phyloP scores from a whole-genome alignment of 2,888 invertebrate genomes.

The Rotaria macrura region DNA sequence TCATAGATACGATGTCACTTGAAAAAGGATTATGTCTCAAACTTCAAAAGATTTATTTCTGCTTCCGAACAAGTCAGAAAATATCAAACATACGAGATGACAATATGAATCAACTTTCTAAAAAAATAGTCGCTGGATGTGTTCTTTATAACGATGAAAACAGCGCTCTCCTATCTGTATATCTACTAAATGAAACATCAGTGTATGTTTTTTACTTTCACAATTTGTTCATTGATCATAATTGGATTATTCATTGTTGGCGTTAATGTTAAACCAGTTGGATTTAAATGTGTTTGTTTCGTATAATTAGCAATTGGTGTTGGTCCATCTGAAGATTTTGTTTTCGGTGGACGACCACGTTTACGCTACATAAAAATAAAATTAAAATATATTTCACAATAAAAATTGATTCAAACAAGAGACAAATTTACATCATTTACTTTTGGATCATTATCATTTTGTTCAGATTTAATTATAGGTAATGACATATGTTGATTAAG shows the following conservation, averaged over 20 bases:
- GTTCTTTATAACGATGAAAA: too few species aligned
- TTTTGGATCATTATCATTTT: slow-evolving; percentile 1
- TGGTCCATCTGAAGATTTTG: not conserved
- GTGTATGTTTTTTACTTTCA: not conserved
- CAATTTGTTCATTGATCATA: not conserved
- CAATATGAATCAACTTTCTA: too few species aligned
- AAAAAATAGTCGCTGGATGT: too few species aligned
- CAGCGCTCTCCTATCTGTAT: too few species aligned
- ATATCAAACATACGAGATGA: too few species aligned
- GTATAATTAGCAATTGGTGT: not conserved
- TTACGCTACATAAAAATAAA: not conserved
- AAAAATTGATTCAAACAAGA: not conserved
- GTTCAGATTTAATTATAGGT: slow-evolving; percentile 6
- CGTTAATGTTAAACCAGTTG: not conserved
- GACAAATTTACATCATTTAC: not conserved
- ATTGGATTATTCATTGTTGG: not conserved
- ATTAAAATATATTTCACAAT: not conserved
- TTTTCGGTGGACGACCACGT: slow-evolving; percentile 19
- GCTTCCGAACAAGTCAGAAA: too few species aligned
- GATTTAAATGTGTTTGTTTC: not conserved
- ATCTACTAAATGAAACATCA: too few species aligned
- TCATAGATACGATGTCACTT: too few species aligned
- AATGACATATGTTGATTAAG: not conserved
- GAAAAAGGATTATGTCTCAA: too few species aligned
- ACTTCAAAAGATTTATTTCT: too few species aligned